A percentile compares a stretch with the other conserved stretches of the same genome.
These are phyloP conservation scores for Lepidurus apus DNA, from an alignment of 1,140 invertebrate species.

Conservation along the genomic window DNA sequence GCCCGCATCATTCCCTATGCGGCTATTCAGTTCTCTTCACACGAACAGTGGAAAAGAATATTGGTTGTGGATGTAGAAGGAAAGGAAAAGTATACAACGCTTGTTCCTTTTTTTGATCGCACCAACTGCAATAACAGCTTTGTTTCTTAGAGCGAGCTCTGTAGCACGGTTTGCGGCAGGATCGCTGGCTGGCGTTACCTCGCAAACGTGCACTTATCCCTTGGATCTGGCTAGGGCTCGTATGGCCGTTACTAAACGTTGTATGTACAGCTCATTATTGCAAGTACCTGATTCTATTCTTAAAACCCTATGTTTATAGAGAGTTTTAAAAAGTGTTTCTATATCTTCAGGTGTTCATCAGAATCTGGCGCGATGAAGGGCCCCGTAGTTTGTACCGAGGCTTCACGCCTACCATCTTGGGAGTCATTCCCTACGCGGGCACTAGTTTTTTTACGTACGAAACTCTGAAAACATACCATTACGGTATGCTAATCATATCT, in stretches of 20 bases:
- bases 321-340: constrained; percentile 29
- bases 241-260: constrained; percentile 88
- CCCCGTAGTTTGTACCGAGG: constrained; percentile 73
- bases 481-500: constrained; percentile 53
- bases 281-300: neutral
- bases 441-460: constrained; percentile 97
- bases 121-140: neutral
- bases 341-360: constrained; percentile 66
- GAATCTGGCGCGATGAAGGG: constrained; percentile 76
- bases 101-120: constrained; percentile 7
- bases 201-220: constrained; percentile 89
- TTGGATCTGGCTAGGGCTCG: constrained; percentile 93
- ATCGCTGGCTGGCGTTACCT: constrained; percentile 87
- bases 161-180: constrained; percentile 73
- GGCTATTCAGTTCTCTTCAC: constrained; percentile 92
- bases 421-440: constrained; percentile 95
- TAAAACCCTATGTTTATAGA: neutral
- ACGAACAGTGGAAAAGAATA: constrained; percentile 90
- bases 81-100: constrained; percentile 42
- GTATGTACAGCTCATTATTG: constrained; percentile 53
- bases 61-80: constrained; percentile 62
- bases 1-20: constrained; percentile 93
- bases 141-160: constrained; percentile 36
- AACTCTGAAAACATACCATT: constrained; percentile 75
- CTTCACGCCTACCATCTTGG: constrained; percentile 82